Evolutionary conservation across 2,888 invertebrate species (phyloP), one percentile per base, ranked within the genome.

Genomic region (Eupithecia inturbata): DNA sequence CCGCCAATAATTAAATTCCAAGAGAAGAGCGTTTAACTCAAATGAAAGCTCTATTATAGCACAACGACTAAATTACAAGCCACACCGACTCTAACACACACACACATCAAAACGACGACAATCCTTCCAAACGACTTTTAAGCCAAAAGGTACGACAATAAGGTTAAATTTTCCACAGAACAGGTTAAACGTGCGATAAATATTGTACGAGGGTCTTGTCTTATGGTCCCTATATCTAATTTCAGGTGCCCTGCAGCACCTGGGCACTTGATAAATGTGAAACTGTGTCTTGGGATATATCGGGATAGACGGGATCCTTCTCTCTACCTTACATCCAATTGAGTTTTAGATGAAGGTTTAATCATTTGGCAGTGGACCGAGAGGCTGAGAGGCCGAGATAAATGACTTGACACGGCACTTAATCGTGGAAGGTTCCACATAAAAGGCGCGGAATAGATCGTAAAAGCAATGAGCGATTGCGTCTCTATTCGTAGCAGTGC

Each of bases 181-280:
- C 41, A 16, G 45, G 33, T 78, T 80, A 82, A 80, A 78, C 75
- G 77, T 68, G 77, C 77, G 74, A 76, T 77, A 78, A 80, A 77
- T 77, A 77, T 76, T 71, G 75, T 73, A 79, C 80, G 79, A 81
- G 81, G 83, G 82, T 82, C 77, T 76, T 76, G 79, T 79, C 73
- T 71, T 82, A 80, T 82, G 80, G 81, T 71, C 72, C 79, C 77
- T 81, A 80, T 81, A 84, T 86, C 80, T 84, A 85, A 86, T 84
- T 81, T 85, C 82, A 86, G 86, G 82, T 82, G 81, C 77, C 85
- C 84, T 85, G 77, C 80, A 73, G 78, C 86, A 87, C 86, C 86
- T 87, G 86, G 82, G 82, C 78, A 64, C 83, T 81, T 85, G 85
- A 86, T 83, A 83, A 84, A 85, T 85, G 79, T 73, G 71, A 71